phyloP scores from a whole-genome alignment of 2,888 invertebrate species.

The Ellobium chinense region DNA sequence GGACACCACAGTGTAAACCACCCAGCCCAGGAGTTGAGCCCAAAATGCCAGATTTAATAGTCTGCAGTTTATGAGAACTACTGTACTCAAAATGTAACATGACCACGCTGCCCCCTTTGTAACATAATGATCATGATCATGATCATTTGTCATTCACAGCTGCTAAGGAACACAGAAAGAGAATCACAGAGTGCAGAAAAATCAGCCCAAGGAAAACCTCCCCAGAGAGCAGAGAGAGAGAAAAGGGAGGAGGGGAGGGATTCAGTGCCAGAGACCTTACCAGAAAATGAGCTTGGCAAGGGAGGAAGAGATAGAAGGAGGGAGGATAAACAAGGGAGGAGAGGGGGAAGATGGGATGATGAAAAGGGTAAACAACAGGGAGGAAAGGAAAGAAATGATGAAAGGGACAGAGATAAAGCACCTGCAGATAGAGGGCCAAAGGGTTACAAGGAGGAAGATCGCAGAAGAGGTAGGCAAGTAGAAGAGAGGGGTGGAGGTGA shows the following conservation, averaged over 20 bases:
- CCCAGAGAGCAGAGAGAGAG: neutral
- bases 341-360: constrained; percentile 15
- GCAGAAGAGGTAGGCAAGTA: neutral
- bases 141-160: too few species aligned
- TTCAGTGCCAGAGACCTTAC: neutral
- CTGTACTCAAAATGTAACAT: too few species aligned
- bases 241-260: neutral
- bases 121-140: too few species aligned
- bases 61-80: too few species aligned
- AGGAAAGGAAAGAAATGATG: constrained; percentile 20
- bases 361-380: constrained; percentile 11
- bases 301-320: neutral
- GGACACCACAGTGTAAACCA: too few species aligned
- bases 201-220: neutral
- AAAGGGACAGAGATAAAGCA: constrained; percentile 17
- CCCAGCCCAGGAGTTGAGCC: too few species aligned
- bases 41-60: too few species aligned
- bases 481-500: constrained; percentile 27
- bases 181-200: neutral
- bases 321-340: constrained; percentile 4
- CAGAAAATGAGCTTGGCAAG: constrained; percentile 23
- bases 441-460: constrained; percentile 22
- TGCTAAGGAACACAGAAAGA: constrained; percentile 24
- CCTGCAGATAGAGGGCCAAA: constrained; percentile 8
- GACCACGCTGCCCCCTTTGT: too few species aligned